Conservation (phyloP, 2,888 invertebrate species). For the Tetanocera ferruginea region DNA sequence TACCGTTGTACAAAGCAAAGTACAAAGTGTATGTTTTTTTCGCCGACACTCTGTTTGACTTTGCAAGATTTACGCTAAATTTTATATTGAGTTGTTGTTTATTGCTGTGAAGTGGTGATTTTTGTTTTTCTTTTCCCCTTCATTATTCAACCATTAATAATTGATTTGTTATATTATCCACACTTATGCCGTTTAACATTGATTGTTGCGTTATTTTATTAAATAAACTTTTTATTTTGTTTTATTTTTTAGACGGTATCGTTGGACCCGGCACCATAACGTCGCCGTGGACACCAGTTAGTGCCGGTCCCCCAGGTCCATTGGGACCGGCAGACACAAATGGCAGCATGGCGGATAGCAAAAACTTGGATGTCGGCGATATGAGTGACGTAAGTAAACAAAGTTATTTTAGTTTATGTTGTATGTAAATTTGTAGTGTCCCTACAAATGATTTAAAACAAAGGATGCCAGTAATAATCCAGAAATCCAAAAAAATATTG, state of each 20-base stretch:
- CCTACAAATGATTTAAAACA: too few species aligned
- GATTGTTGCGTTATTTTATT: neutral
- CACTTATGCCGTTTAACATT: too few species aligned
- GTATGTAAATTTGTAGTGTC: too few species aligned
- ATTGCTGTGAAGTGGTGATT: neutral
- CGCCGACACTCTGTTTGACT: neutral
- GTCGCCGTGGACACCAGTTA: slow-evolving; percentile 95
- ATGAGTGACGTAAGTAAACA: slow-evolving; percentile 82
- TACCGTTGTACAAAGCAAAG: neutral
- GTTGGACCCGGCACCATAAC: slow-evolving; percentile 93
- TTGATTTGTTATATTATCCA: neutral
- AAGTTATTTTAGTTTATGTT: too few species aligned
- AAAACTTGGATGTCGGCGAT: slow-evolving; percentile 93
- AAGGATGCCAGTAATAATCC: too few species aligned
- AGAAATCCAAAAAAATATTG: too few species aligned
- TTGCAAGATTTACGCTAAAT: neutral
- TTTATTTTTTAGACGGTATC: slow-evolving; percentile 75
- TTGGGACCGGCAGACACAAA: slow-evolving; percentile 86
- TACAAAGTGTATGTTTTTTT: neutral
- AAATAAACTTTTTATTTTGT: slow-evolving; percentile 16
- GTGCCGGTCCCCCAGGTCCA: slow-evolving; percentile 76
- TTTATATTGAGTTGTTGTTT: neutral
- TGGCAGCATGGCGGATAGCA: slow-evolving; percentile 91
- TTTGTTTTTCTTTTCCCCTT: neutral
- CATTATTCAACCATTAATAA: neutral